Evolutionary conservation across 2,113 vertebrate genomes (phyloP).

Genomic region (Channa maculata): DNA sequence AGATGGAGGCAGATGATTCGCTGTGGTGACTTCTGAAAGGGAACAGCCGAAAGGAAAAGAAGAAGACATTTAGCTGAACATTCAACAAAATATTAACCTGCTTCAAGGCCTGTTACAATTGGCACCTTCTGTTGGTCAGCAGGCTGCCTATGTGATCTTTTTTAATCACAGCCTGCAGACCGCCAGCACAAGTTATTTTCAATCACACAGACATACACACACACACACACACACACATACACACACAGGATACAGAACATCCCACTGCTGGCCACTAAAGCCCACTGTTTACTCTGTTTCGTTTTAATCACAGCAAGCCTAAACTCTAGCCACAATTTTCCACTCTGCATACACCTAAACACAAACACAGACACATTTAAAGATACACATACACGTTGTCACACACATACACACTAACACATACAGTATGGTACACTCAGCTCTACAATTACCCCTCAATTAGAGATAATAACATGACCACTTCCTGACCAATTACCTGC

Average conservation of each 20-base stretch:
- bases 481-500: conserved; percentile 83
- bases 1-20: too few species aligned
- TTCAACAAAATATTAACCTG: conserved; percentile 1
- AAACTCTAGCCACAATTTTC: conserved; percentile 77
- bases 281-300: conserved; percentile 76
- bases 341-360: conserved; percentile 80
- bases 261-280: conserved; percentile 70
- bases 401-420: conserved; percentile 59
- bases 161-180: conserved; percentile 22
- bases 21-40: too few species aligned
- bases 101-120: background rate
- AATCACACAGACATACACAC: background rate
- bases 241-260: conserved; percentile 46
- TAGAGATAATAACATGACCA: conserved; percentile 83
- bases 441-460: conserved; percentile 80
- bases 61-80: background rate
- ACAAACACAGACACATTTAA: conserved; percentile 80
- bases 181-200: background rate
- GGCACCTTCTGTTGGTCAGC: background rate
- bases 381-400: conserved; percentile 63
- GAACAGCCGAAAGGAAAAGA: too few species aligned
- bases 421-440: conserved; percentile 71
- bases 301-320: conserved; percentile 80
- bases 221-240: conserved; percentile 29
- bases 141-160: conserved; percentile 17